These are phyloP conservation scores for Tupiocoris notatus DNA, from an alignment of 2,888 invertebrate genomes.

Conservation along the genomic window DNA sequence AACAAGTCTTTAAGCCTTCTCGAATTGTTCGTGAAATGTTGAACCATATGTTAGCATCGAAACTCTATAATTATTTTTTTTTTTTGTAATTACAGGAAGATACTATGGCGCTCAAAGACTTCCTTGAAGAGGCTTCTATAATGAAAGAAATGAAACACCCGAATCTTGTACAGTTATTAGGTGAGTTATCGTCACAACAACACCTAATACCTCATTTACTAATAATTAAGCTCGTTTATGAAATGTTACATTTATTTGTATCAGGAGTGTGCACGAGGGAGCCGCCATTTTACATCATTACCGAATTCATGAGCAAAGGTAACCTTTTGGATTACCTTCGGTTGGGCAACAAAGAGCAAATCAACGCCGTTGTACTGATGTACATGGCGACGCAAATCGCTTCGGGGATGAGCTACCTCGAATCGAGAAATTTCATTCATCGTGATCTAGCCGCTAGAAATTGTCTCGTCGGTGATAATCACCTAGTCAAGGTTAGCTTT, in stretches of 20 bases:
- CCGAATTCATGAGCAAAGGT: slow-evolving; percentile 98
- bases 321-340: slow-evolving; percentile 95
- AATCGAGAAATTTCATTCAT: slow-evolving; percentile 93
- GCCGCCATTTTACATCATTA: slow-evolving; percentile 99
- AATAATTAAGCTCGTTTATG: neutral
- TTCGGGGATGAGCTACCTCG: slow-evolving; percentile 97
- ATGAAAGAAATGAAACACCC: slow-evolving; percentile 99
- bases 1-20: too few relatives aligned
- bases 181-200: too few relatives aligned
- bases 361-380: slow-evolving; percentile 94
- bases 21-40: too few relatives aligned
- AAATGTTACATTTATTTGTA: slow-evolving; percentile 1
- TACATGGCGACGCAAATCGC: slow-evolving; percentile 99
- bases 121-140: slow-evolving; percentile 96
- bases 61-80: neutral
- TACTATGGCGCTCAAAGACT: slow-evolving; percentile 98
- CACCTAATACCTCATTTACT: neutral
- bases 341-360: slow-evolving; percentile 77
- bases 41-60: too few relatives aligned
- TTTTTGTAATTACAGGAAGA: slow-evolving; percentile 67
- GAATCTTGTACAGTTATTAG: slow-evolving; percentile 95
- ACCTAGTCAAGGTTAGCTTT: slow-evolving; percentile 92
- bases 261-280: slow-evolving; percentile 91
- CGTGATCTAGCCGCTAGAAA: slow-evolving; percentile 98
- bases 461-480: slow-evolving; percentile 95